phyloP scores from a whole-genome alignment of 2,888 invertebrate species.

The Machimus atricapillus region DNA sequence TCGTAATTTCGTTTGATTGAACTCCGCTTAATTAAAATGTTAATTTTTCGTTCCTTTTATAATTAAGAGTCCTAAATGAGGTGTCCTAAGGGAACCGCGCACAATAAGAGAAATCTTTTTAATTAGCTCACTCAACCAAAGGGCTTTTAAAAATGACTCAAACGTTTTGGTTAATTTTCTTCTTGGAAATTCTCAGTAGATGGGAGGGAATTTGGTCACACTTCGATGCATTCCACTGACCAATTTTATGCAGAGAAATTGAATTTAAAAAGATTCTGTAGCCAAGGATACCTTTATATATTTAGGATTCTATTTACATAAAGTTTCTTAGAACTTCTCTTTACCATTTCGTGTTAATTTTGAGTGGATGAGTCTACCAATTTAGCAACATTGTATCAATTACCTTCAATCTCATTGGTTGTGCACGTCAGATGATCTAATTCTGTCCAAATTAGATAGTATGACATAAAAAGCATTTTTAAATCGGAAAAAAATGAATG shows the following conservation, averaged over 20 bases:
- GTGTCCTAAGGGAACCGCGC: background rate
- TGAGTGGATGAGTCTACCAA: no score
- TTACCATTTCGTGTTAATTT: background rate
- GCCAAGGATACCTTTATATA: background rate
- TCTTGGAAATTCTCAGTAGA: background rate
- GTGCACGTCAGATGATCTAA: no score
- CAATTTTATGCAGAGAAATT: background rate
- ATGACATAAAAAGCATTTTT: no score
- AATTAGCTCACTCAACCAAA: background rate
- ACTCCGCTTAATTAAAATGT: background rate
- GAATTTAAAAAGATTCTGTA: background rate
- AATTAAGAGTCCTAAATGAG: background rate
- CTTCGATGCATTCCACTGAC: background rate
- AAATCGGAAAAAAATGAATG: no score
- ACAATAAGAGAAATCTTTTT: background rate
- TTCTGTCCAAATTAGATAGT: no score
- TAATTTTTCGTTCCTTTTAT: background rate
- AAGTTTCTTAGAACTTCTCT: background rate
- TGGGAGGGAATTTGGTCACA: background rate
- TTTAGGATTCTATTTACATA: background rate
- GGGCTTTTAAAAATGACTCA: background rate
- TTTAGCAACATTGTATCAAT: no score
- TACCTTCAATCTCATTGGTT: no score
- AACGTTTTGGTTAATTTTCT: background rate
- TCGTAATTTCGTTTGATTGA: background rate